Evolutionary conservation across 2,113 vertebrate species (phyloP).

Genomic region (Chlorodrepanis virens): DNA sequence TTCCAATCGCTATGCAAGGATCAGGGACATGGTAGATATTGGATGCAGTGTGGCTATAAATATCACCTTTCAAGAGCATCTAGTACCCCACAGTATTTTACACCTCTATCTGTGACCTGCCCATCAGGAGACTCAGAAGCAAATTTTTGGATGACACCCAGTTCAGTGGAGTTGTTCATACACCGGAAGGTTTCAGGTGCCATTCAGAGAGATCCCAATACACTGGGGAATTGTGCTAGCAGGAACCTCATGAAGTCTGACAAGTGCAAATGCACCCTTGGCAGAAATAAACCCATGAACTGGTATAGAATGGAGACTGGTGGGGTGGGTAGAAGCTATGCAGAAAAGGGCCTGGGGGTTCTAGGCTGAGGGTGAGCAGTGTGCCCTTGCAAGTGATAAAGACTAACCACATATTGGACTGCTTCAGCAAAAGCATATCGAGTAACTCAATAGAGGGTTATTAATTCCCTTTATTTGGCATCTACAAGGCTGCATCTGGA

Average conservation of each 20-base stretch:
- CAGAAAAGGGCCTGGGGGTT: neutral
- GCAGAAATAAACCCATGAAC: neutral
- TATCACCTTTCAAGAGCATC: neutral
- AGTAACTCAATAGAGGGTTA: neutral
- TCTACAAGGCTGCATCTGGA: neutral
- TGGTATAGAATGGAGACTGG: rapidly evolving
- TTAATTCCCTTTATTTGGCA: neutral
- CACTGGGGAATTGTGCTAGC: neutral
- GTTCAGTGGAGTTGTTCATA: neutral
- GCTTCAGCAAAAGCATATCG: neutral
- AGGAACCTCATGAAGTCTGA: neutral
- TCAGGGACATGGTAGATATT: neutral
- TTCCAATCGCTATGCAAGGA: neutral
- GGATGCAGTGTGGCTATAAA: neutral
- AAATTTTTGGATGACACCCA: neutral
- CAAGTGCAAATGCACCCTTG: neutral
- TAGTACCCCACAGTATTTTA: neutral
- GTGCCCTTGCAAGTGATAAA: neutral
- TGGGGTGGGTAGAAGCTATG: neutral
- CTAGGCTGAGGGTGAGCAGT: neutral
- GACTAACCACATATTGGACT: neutral
- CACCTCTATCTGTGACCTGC: neutral
- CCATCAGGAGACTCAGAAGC: neutral
- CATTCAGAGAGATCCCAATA: neutral
- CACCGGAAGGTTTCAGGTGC: rapidly evolving